A percentile compares a stretch with the other conserved stretches of the same genome.
phyloP scores from a whole-genome alignment of 2,797 vertebrate genomes.

The Phrynocephalus forsythii region DNA sequence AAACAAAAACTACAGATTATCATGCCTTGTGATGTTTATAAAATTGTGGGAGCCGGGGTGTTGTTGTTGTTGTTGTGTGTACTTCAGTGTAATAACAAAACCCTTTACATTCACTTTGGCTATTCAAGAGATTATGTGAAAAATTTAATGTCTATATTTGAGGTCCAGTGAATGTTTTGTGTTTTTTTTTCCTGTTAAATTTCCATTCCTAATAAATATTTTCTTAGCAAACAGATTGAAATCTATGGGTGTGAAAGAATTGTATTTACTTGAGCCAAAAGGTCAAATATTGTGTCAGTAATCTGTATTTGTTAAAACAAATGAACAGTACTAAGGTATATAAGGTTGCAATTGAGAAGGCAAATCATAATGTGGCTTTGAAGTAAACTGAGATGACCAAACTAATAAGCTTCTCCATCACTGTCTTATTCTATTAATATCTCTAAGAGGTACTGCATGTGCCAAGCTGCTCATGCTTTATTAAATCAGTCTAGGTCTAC shows the following conservation, averaged over 20 bases:
- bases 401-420: slow-evolving; percentile 26
- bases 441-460: slow-evolving; percentile 33
- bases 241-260: slow-evolving; percentile 54
- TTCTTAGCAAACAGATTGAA: slow-evolving; percentile 74
- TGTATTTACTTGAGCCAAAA: slow-evolving; percentile 51
- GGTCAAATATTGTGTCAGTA: slow-evolving; percentile 53
- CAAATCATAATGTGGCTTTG: slow-evolving; percentile 5
- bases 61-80: slow-evolving; percentile 60
- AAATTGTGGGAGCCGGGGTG: slow-evolving; percentile 46
- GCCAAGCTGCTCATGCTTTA: not conserved
- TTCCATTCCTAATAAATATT: slow-evolving; percentile 76
- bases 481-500: slow-evolving; percentile 15
- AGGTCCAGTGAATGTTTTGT: slow-evolving; percentile 74
- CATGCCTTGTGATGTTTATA: slow-evolving; percentile 69
- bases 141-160: slow-evolving; percentile 71
- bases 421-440: slow-evolving; percentile 22
- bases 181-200: slow-evolving; percentile 75
- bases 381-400: slow-evolving; percentile 21
- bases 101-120: slow-evolving; percentile 68
- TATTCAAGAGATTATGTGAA: slow-evolving; percentile 70
- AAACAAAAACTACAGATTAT: slow-evolving; percentile 72
- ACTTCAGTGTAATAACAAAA: slow-evolving; percentile 71
- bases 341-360: slow-evolving; percentile 6
- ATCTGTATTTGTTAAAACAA: slow-evolving; percentile 45
- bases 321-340: slow-evolving; percentile 6